phyloP scores from a whole-genome alignment of 35 echinoderm and acorn worm genomes.

The Apostichopus japonicus region DNA sequence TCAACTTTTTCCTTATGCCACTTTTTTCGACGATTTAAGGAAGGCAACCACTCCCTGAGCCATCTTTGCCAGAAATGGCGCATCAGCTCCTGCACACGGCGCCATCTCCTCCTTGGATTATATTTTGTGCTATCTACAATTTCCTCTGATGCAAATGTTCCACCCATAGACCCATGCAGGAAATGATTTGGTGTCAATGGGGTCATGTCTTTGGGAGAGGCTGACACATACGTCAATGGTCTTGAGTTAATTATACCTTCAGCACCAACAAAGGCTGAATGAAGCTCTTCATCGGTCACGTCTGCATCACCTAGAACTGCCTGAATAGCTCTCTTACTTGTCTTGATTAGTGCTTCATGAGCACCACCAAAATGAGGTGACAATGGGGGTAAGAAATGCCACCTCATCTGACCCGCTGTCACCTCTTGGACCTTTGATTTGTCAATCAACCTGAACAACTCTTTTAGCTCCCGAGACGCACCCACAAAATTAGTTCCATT shows the following conservation, averaged over 20 bases:
- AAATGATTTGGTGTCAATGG: constrained; percentile 66
- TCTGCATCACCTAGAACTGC: constrained; percentile 5
- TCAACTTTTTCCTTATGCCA: neutral
- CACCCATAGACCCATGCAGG: constrained; percentile 45
- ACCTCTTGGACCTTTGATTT: constrained; percentile 27
- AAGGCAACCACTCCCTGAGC: constrained; percentile 19
- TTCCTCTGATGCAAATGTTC: constrained; percentile 14
- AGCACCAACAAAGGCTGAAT: constrained; percentile 39
- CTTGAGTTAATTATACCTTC: constrained; percentile 51
- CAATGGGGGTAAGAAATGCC: constrained; percentile 30
- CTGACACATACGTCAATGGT: constrained; percentile 39
- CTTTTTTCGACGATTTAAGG: constrained; percentile 18
- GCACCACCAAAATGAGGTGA: constrained; percentile 22
- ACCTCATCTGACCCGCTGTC: constrained; percentile 34
- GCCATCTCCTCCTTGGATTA: constrained; percentile 37
- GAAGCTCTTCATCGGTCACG: constrained; percentile 54
- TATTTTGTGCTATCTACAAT: constrained; percentile 27
- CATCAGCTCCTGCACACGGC: constrained; percentile 44
- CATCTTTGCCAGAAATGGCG: constrained; percentile 58
- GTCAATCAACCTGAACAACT: constrained; percentile 2
- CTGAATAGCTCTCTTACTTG: constrained; percentile 29
- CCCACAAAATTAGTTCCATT: constrained; percentile 62
- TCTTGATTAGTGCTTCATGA: constrained; percentile 9
- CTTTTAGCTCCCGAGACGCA: constrained; percentile 27
- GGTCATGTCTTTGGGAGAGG: neutral